These are phyloP conservation scores for Lepidocyrtoides sp. DNA, from an alignment of 2,888 invertebrate species.

Conservation along the genomic window DNA sequence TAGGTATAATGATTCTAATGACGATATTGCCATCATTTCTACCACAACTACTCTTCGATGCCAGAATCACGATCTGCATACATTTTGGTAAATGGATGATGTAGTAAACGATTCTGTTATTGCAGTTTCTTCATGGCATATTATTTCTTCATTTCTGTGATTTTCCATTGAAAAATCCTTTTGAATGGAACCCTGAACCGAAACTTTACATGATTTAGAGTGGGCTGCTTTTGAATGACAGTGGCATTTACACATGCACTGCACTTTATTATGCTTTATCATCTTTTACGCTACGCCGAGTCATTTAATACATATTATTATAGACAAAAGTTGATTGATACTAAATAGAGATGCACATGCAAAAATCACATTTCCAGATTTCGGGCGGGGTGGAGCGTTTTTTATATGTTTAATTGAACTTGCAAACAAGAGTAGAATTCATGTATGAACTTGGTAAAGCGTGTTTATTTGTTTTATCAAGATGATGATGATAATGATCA, in stretches of 20 bases:
- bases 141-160: too few relatives aligned
- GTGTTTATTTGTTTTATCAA: constrained; percentile 26
- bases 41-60: too few relatives aligned
- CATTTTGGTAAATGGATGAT: too few relatives aligned
- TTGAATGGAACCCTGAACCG: background rate
- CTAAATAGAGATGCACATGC: background rate
- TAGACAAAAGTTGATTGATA: background rate
- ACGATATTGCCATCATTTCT: too few relatives aligned
- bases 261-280: too few relatives aligned
- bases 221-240: background rate
- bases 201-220: background rate
- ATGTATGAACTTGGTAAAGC: constrained; percentile 2
- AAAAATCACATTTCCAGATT: constrained; percentile 46
- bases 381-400: constrained; percentile 56
- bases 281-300: background rate
- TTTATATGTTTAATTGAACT: constrained; percentile 54
- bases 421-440: constrained; percentile 24
- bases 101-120: too few relatives aligned
- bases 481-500: constrained; percentile 32
- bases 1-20: too few relatives aligned
- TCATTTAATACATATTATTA: background rate
- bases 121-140: too few relatives aligned
- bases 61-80: too few relatives aligned
- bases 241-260: background rate
- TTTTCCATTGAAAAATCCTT: too few relatives aligned